These are phyloP conservation scores for Dinocampus coccinellae DNA, from an alignment of 2,888 invertebrate species.

Conservation along the genomic window DNA sequence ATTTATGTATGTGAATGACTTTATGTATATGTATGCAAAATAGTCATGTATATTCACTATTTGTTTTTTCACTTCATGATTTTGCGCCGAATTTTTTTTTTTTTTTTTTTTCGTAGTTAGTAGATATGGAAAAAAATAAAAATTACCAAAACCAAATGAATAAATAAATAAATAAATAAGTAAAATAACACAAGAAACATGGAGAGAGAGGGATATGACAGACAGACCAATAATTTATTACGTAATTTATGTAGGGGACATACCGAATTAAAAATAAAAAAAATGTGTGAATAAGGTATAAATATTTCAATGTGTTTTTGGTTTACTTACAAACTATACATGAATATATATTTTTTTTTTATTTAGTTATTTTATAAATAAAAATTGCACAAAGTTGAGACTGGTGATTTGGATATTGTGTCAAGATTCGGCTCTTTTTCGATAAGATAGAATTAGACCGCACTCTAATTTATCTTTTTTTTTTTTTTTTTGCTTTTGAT, in stretches of 20 bases:
- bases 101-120: background rate
- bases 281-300: conserved; percentile 45
- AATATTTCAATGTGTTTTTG: conserved; percentile 2
- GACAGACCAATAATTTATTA: conserved; percentile 62
- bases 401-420: background rate
- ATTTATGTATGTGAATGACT: background rate
- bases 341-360: background rate
- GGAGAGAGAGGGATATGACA: conserved; percentile 36
- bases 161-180: conserved; percentile 35
- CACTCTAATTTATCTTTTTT: background rate
- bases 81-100: background rate
- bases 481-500: background rate
- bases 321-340: background rate
- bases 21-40: background rate
- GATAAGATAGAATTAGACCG: background rate
- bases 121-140: background rate
- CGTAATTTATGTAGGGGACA: conserved; percentile 57
- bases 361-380: background rate
- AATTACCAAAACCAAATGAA: conserved; percentile 29
- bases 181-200: background rate
- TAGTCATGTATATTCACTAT: background rate
- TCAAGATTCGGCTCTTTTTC: background rate
- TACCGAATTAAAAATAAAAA: conserved; percentile 56
- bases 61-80: background rate
- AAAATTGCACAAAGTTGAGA: background rate